Evolutionary conservation across 2,888 invertebrate genomes (phyloP), one percentile per base, ranked within the genome.

Genomic region (Agrochola macilenta): DNA sequence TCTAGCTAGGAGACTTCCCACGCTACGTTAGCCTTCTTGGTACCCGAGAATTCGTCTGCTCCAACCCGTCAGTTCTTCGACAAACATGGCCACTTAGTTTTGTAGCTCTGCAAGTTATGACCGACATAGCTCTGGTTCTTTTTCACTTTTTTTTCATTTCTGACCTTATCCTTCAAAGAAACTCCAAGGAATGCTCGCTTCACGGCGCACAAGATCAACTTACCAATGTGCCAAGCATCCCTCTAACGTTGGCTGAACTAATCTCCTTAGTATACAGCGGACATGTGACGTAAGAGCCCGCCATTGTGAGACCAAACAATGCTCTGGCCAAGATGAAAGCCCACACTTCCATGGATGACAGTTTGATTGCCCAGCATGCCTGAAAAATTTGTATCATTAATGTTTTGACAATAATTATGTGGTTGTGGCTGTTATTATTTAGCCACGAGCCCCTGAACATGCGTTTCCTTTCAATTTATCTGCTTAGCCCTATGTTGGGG

Each of bases 211-310:
- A 74, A 58, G 14, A 63, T 35, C 17, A n/a, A 83, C 93, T 97
- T 77, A 97, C 97, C 88, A 97, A 94, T 1, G 97, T 96, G 0
- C 97, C 97, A 9, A 98, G 91, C 9, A 96, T 90, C 0, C 98
- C 98, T 83, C 98, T 92, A 0, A 95, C 90, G 14, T 86, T 87
- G 66, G 97, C 95, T 20, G 97, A 96, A 14, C 97, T 96, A 20
- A 97, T 97, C 89, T 98, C 98, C 73, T 96, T 96, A 0, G 96
- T 96, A 85, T 97, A 97, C 39, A 97, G 91, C 0, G 97, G 95
- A 43, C 95, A 95, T 8, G 91, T 92, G 65, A 95, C 95, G 72
- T 93, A 95, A 1, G 91, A 89, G 0, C 95, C 95, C 0, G 92
- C 94, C 94, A 95, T 95, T 9, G 89, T 89, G 1, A 95, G 79